Evolutionary conservation across 1,140 invertebrate genomes (phyloP).

Genomic region (Popillia japonica): DNA sequence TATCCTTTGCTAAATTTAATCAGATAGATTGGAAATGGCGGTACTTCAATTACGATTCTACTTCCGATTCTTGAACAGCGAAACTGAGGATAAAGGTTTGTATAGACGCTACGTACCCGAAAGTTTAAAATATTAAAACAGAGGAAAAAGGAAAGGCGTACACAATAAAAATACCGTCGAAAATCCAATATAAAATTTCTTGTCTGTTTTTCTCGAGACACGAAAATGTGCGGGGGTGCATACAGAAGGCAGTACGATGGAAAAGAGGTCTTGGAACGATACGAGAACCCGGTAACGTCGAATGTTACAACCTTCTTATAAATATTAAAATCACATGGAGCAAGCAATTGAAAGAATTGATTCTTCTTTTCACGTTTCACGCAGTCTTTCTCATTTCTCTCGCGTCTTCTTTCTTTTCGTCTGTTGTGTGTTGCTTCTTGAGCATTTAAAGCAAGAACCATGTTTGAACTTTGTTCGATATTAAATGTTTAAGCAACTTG

Average conservation of each 20-base stretch:
- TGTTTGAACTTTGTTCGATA: background rate
- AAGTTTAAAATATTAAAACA: conserved; percentile 31
- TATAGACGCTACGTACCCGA: conserved; percentile 18
- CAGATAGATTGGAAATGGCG: conserved; percentile 19
- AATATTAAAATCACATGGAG: conserved; percentile 29
- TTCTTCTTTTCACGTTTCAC: conserved; percentile 11
- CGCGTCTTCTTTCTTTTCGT: background rate
- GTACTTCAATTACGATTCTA: conserved; percentile 3
- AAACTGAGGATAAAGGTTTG: conserved; percentile 22
- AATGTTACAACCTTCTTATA: conserved; percentile 27
- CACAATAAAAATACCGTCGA: conserved; percentile 23
- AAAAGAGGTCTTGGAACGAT: background rate
- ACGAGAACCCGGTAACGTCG: conserved; percentile 21
- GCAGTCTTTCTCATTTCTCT: background rate
- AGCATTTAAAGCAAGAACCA: background rate
- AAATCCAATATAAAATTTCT: conserved; percentile 30
- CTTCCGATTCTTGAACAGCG: background rate
- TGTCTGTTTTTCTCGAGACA: conserved; percentile 4
- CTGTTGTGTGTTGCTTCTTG: background rate
- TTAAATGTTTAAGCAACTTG: background rate
- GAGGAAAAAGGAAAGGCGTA: conserved; percentile 6
- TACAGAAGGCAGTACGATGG: background rate
- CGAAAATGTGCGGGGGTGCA: background rate
- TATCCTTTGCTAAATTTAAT: background rate
- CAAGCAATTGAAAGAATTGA: conserved; percentile 31